Evolutionary conservation across 2,888 invertebrate species (phyloP).

Genomic region (Scaeva pyrastri): DNA sequence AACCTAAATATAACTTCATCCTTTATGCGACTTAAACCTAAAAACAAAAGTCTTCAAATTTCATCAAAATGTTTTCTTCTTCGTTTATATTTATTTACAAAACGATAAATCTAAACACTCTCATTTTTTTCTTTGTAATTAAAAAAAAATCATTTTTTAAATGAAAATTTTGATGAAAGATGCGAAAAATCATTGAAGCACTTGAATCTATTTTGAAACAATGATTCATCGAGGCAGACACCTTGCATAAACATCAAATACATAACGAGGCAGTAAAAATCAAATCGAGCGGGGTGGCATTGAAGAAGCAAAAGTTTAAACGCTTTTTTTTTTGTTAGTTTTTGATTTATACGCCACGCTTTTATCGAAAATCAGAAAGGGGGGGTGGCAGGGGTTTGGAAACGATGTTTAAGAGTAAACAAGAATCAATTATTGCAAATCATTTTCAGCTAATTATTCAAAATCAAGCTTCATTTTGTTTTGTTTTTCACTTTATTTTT

Average conservation of each 20-base stretch:
- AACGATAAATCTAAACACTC: background rate
- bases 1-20: too few relatives aligned
- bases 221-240: constrained; percentile 11
- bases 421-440: constrained; percentile 9
- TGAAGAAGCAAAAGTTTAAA: background rate
- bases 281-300: background rate
- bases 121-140: background rate
- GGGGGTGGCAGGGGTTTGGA: background rate
- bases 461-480: background rate
- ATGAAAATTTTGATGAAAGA: constrained; percentile 7
- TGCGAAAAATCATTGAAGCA: constrained; percentile 4
- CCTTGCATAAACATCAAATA: constrained; percentile 9
- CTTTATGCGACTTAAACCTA: too few relatives aligned
- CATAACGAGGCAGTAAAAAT: too few relatives aligned
- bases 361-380: background rate
- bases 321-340: background rate
- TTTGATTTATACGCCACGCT: constrained; percentile 22
- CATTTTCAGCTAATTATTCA: constrained; percentile 4
- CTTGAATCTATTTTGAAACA: constrained; percentile 16
- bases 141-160: background rate
- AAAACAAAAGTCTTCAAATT: background rate
- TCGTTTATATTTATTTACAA: constrained; percentile 9
- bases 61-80: background rate
- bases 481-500: background rate
- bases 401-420: background rate